phyloP scores from a whole-genome alignment of 2,113 vertebrate genomes.

The Nansenia antarctica region DNA sequence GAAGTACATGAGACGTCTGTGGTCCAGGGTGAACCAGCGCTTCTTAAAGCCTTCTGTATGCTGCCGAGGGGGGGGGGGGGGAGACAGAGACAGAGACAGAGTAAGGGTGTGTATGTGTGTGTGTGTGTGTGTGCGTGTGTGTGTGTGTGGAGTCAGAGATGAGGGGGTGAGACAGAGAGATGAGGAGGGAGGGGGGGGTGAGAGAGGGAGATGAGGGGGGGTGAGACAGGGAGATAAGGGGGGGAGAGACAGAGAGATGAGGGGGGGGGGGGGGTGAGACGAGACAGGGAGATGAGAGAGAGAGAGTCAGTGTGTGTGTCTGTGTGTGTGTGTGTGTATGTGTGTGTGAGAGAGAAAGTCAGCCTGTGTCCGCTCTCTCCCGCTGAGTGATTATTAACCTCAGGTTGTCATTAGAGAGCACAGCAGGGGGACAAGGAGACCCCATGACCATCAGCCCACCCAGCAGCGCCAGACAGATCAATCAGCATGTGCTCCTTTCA shows the following conservation, averaged over 20 bases:
- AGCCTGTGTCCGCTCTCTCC: neutral
- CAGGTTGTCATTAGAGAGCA: neutral
- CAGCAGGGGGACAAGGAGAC: neutral
- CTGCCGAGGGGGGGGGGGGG: conserved; percentile 62
- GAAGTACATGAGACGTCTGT: conserved; percentile 90
- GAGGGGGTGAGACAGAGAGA: too few relatives aligned
- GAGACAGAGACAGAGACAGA: neutral
- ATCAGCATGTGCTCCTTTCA: conserved; percentile 5
- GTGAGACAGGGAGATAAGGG: neutral
- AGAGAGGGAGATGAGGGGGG: neutral
- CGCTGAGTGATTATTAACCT: neutral
- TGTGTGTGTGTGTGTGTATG: too few relatives aligned
- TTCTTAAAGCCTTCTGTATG: conserved; percentile 92
- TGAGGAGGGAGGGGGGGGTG: neutral
- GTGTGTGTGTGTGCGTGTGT: too few relatives aligned
- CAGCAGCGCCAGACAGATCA: neutral
- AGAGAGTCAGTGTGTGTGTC: too few relatives aligned
- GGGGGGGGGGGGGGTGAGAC: too few relatives aligned
- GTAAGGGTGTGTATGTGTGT: too few relatives aligned
- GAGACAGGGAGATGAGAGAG: too few relatives aligned
- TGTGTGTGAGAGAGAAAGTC: neutral
- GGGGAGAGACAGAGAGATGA: neutral
- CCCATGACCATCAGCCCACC: neutral
- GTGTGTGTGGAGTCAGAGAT: too few relatives aligned
- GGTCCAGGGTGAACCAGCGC: conserved; percentile 91